Evolutionary conservation across 1,140 invertebrate genomes (phyloP).

Genomic region (Ips typographus): DNA sequence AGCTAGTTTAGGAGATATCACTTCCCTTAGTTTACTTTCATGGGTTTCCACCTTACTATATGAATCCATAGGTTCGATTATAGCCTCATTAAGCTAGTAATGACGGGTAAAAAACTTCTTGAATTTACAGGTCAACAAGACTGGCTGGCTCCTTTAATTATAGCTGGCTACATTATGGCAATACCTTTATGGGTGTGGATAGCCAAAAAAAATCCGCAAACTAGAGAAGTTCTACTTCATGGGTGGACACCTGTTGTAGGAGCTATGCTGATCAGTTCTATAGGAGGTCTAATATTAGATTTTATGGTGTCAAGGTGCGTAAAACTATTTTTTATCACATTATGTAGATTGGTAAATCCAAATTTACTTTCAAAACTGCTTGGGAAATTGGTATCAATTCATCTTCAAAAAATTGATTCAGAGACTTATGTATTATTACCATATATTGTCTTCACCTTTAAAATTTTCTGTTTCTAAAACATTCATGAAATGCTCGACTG

Average conservation of each 20-base stretch:
- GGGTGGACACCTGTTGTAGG: constrained; percentile 75
- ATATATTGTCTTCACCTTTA: too few species aligned
- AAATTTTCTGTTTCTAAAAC: too few species aligned
- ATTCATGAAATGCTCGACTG: too few species aligned
- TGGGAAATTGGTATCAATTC: too few species aligned
- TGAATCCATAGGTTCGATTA: constrained; percentile 56
- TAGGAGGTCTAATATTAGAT: constrained; percentile 69
- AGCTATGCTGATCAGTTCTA: constrained; percentile 73
- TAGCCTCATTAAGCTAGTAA: constrained; percentile 57
- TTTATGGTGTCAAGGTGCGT: constrained; percentile 60
- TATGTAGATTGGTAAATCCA: too few species aligned
- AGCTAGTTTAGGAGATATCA: constrained; percentile 82
- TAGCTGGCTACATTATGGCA: constrained; percentile 52
- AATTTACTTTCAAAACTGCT: too few species aligned
- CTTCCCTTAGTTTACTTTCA: constrained; percentile 72
- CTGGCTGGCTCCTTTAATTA: constrained; percentile 26
- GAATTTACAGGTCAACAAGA: constrained; percentile 16
- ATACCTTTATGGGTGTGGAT: constrained; percentile 70
- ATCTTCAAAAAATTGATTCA: too few species aligned
- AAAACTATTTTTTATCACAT: neutral
- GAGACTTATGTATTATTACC: too few species aligned
- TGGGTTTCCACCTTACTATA: constrained; percentile 67
- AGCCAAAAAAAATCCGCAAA: constrained; percentile 67
- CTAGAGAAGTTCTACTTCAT: constrained; percentile 64
- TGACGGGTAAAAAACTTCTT: constrained; percentile 51